Evolutionary conservation across 1,140 invertebrate genomes (phyloP), one percentile per base, ranked within the genome.

Genomic region (Drosophila varians): DNA sequence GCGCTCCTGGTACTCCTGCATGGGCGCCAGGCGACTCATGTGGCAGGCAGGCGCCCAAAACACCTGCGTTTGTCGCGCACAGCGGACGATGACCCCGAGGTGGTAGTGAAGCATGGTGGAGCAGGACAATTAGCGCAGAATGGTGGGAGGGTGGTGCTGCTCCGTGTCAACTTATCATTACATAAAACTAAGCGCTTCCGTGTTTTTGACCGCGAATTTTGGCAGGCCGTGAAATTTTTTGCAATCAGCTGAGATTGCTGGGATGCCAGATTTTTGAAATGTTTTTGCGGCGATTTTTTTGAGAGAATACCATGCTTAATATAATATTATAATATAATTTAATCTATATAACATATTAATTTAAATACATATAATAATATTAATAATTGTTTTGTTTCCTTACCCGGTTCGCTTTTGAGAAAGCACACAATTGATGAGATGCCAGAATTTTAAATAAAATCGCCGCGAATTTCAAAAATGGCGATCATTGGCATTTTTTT

Each of bases 1-100:
- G 91, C 94, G 95, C 49, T 93, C 79, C 28, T 93, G 82, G 45
- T 95, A 92, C 36, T 92, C 77, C 70, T 91, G 77, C 71, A 92
- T 76, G 4, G 94, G 94, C 25, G 93, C 76, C n/a, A 72, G 42
- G 18, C 57, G 45, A 11, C 84, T 73, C 42, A 34, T 54, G 28
- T 76, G 64, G 12, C 64, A 45, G 8, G 12, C 25, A 21, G 18
- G 60, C 31, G 9, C 31, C 48, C n/a, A 83, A 1, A 89, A 23
- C 18, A 89, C 42, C 25, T 74, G 21, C 14, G 43, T 68, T 18
- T 47, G 55, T 1, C 57, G 38, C 9, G 58, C 42, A 36, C 55
- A 58, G 26, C 58, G 79, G 38, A 71, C 38, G 11, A 69, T 45
- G 3, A 40, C 11, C 21, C 58, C 26, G 7, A 83, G 31, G 8